A percentile compares a stretch with the other conserved stretches of the same genome.
Evolutionary conservation across 2,888 invertebrate genomes (phyloP).

Genomic region (Idaea biselata): DNA sequence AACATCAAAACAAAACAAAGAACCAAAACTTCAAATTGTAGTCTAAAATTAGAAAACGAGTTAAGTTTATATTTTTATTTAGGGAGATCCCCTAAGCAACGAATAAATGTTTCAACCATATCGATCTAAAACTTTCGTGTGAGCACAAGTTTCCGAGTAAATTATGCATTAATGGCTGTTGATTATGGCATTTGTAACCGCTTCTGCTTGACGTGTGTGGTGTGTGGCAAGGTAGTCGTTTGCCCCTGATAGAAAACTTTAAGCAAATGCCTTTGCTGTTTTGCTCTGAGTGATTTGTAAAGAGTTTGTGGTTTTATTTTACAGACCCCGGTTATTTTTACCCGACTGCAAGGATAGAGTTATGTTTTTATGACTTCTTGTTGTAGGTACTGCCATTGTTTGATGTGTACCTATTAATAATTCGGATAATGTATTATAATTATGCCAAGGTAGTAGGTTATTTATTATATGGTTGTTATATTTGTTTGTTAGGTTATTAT

Average conservation of each 20-base stretch:
- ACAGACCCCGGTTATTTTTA: not conserved
- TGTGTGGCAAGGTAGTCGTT: not conserved
- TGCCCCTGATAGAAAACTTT: conserved; percentile 24
- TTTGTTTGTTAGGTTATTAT: too few species aligned
- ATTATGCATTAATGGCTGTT: not conserved
- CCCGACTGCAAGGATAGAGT: too few species aligned
- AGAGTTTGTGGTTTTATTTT: not conserved
- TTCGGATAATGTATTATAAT: too few species aligned
- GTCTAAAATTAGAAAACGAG: too few species aligned
- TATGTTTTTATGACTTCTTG: too few species aligned
- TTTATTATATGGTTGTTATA: too few species aligned
- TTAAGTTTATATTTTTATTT: not conserved
- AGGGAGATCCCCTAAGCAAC: not conserved
- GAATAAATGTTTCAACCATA: not conserved
- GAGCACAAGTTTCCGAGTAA: not conserved
- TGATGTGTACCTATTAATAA: too few species aligned
- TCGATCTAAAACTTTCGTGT: not conserved
- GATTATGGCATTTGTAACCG: not conserved
- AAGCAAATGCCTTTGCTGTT: conserved; percentile 11
- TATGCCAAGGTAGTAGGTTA: too few species aligned
- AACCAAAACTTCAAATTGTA: too few species aligned
- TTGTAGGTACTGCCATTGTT: too few species aligned
- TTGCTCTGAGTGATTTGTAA: not conserved
- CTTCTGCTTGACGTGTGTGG: not conserved
- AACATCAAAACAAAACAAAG: too few species aligned